Evolutionary conservation across 2,888 invertebrate genomes (phyloP).

Genomic region (Hedya salicella): DNA sequence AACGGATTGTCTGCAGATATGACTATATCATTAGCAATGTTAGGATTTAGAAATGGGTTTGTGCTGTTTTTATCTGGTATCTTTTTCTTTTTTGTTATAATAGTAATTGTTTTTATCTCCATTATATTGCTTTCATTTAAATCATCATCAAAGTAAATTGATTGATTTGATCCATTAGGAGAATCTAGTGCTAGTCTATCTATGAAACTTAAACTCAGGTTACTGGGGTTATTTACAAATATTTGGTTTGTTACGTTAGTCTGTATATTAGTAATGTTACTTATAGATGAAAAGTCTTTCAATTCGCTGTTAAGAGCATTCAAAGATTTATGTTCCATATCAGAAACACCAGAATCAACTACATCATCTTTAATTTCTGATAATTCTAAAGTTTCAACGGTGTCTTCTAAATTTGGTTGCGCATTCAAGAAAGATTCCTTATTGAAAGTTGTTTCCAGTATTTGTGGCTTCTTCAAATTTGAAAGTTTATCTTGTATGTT

Average conservation of each 20-base stretch:
- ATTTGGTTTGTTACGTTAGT: conserved; percentile 70
- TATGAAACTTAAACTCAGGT: conserved; percentile 77
- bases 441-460: conserved; percentile 17
- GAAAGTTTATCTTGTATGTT: neutral
- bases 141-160: conserved; percentile 78
- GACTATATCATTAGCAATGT: conserved; percentile 55
- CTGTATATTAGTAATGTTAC: conserved; percentile 66
- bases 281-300: conserved; percentile 52
- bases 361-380: conserved; percentile 52
- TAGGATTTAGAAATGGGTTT: conserved; percentile 77
- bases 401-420: conserved; percentile 12
- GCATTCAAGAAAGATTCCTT: conserved; percentile 33
- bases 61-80: conserved; percentile 65
- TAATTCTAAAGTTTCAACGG: conserved; percentile 25
- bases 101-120: conserved; percentile 83
- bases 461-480: conserved; percentile 17
- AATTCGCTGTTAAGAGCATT: conserved; percentile 50
- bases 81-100: conserved; percentile 75
- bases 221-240: conserved; percentile 69
- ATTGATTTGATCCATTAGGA: conserved; percentile 71
- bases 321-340: conserved; percentile 66
- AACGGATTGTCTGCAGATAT: conserved; percentile 66
- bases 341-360: conserved; percentile 67
- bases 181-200: conserved; percentile 76
- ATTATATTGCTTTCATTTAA: conserved; percentile 83